phyloP scores from a whole-genome alignment of 30 jellyfish, hydroid and myxozoan genomes.

The Hydractinia echinata region DNA sequence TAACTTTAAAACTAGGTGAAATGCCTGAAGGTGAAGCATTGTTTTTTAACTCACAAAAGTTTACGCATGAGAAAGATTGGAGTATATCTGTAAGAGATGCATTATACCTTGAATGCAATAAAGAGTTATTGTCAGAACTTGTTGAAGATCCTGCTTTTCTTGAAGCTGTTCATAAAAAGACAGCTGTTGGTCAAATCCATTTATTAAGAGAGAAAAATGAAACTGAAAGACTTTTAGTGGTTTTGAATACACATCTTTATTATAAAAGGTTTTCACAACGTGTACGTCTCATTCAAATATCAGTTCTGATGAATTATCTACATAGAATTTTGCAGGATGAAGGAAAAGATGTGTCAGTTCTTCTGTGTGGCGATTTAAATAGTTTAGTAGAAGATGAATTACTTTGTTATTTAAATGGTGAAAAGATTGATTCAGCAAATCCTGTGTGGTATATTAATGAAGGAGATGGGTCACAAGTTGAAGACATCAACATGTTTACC shows the following conservation, averaged over 20 bases:
- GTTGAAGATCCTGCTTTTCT: constrained; percentile 46
- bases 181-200: constrained; percentile 77
- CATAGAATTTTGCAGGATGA: constrained; percentile 16
- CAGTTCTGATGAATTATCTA: constrained; percentile 45
- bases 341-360: constrained; percentile 11
- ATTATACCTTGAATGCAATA: constrained; percentile 39
- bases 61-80: constrained; percentile 20
- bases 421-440: constrained; percentile 21
- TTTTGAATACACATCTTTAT: constrained; percentile 84
- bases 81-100: constrained; percentile 59
- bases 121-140: constrained; percentile 29
- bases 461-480: constrained; percentile 9
- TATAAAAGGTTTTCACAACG: constrained; percentile 57
- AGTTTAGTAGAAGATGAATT: constrained; percentile 64
- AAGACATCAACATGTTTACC: not conserved
- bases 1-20: constrained; percentile 63
- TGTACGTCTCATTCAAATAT: constrained; percentile 73
- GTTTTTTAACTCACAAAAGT: constrained; percentile 38
- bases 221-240: constrained; percentile 36
- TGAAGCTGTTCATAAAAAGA: constrained; percentile 42
- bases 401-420: constrained; percentile 38
- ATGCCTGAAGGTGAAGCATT: constrained; percentile 97
- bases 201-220: constrained; percentile 41
- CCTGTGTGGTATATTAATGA: constrained; percentile 48
- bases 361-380: constrained; percentile 80